A percentile compares a stretch with the other conserved stretches of the same genome.
Evolutionary conservation across 2,888 invertebrate species (phyloP).

Genomic region (Agriopis marginaria): DNA sequence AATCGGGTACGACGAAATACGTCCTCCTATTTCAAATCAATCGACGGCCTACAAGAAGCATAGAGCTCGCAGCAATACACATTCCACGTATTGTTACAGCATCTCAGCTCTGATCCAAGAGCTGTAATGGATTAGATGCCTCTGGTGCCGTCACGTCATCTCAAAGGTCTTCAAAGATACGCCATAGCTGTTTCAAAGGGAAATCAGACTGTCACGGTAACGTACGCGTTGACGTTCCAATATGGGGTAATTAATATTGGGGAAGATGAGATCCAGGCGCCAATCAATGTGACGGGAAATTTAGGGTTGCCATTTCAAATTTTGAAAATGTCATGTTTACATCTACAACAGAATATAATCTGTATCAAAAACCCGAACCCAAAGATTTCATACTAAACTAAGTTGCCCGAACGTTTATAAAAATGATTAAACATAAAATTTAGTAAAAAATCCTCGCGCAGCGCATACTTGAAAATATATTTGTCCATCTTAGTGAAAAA

Average conservation of each 20-base stretch:
- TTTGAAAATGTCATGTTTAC: background rate
- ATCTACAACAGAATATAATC: no score
- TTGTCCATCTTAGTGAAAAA: no score
- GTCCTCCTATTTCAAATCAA: background rate
- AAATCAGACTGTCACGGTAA: slow-evolving; percentile 6
- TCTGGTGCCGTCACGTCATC: slow-evolving; percentile 16
- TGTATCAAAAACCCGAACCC: no score
- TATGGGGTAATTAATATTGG: slow-evolving; percentile 9
- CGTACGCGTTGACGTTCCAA: slow-evolving; percentile 3
- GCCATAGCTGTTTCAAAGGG: slow-evolving; percentile 21
- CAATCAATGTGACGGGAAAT: no score
- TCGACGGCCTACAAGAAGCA: background rate
- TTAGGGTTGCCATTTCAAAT: no score
- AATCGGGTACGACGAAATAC: background rate
- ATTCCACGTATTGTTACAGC: slow-evolving; percentile 12
- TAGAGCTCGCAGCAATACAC: slow-evolving; percentile 1
- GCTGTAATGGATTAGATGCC: slow-evolving; percentile 36
- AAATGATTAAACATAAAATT: no score
- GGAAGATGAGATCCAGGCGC: background rate
- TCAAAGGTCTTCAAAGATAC: slow-evolving; percentile 26
- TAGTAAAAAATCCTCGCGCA: no score
- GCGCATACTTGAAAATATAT: no score
- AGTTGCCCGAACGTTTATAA: no score
- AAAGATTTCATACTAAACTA: no score
- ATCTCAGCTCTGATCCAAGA: slow-evolving; percentile 2